Conservation (phyloP, 2,888 invertebrate species). For the Tolmerus cingulatus region DNA sequence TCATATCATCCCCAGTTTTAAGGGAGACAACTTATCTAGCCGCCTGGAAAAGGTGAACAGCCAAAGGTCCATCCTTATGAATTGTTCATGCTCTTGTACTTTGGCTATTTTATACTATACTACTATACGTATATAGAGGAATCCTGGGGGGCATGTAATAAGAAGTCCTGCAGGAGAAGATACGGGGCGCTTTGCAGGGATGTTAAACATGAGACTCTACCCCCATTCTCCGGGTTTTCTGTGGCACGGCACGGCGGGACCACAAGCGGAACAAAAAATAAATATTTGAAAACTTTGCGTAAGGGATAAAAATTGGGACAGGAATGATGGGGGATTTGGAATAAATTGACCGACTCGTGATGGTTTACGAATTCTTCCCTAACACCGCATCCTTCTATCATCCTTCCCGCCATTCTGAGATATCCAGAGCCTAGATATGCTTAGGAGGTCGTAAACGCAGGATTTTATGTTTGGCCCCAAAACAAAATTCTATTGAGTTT, state of each 20-base stretch:
- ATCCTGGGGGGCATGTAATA: not conserved
- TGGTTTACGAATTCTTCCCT: constrained; percentile 20
- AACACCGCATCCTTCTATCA: not conserved
- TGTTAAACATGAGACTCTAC: not conserved
- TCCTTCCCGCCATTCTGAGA: not conserved
- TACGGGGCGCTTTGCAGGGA: not conserved
- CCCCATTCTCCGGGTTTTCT: not conserved
- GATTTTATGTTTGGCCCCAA: not conserved
- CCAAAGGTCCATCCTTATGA: constrained; percentile 40
- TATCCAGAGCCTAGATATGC: not conserved
- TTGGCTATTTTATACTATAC: not conserved
- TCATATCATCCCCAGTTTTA: constrained; percentile 1
- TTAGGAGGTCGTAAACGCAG: not conserved
- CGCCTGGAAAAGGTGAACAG: constrained; percentile 31
- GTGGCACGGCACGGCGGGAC: not conserved
- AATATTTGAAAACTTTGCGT: constrained; percentile 35
- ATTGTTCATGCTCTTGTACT: constrained; percentile 38
- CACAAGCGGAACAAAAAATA: constrained; percentile 20
- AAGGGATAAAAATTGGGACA: constrained; percentile 30
- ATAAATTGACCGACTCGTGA: constrained; percentile 33
- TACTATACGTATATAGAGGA: not conserved
- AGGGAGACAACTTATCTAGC: constrained; percentile 37
- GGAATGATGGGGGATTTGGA: constrained; percentile 23
- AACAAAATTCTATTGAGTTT: not conserved
- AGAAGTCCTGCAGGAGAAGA: constrained; percentile 2